Percentiles rank a stretch among this genome's conserved stretches.
phyloP scores from a whole-genome alignment of 1,140 invertebrate genomes.

The Asobara japonica region DNA sequence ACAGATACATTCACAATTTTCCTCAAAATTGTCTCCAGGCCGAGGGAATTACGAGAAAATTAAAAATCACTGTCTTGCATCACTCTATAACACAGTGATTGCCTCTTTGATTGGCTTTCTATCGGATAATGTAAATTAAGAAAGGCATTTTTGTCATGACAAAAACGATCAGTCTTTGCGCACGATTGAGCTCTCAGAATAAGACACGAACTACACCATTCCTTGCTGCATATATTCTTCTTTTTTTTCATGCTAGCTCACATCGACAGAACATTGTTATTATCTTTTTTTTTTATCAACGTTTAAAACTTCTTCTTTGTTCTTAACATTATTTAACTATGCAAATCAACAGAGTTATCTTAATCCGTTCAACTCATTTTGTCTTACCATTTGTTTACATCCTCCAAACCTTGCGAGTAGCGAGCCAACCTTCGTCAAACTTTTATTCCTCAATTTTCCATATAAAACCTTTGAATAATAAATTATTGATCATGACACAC shows the following conservation, averaged over 20 bases:
- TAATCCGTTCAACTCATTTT: no score
- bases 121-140: neutral
- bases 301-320: no score
- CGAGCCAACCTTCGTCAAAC: no score
- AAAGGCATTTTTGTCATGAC: neutral
- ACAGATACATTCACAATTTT: neutral
- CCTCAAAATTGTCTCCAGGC: neutral
- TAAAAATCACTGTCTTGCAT: neutral
- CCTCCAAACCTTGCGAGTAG: no score
- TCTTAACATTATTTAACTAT: no score
- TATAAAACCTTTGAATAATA: no score
- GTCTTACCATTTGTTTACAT: no score
- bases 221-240: neutral
- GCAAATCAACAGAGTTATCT: no score
- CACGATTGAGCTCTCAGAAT: neutral
- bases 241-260: neutral
- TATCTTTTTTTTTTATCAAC: no score
- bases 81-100: neutral
- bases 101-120: neutral
- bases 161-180: neutral
- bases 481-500: no score
- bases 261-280: no score
- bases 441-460: no score
- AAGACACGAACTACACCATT: neutral
- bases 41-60: neutral